A percentile compares a stretch with the other conserved stretches of the same genome.
These are phyloP conservation scores for Dimorphilus gyrociliatus DNA, from an alignment of 2,888 invertebrate species.

Conservation along the genomic window DNA sequence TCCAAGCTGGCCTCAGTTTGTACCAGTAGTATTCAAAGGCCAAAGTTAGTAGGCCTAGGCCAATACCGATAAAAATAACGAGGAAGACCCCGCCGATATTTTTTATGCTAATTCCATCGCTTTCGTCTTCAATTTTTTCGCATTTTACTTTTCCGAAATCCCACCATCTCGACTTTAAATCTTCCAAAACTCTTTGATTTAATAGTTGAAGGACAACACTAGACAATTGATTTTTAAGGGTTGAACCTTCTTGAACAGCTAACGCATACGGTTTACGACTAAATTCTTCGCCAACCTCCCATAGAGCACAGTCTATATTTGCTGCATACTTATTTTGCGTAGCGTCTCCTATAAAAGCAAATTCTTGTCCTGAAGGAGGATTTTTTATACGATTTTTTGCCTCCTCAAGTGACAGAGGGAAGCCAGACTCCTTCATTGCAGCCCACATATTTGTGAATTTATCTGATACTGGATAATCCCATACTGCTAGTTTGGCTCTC, in stretches of 20 bases:
- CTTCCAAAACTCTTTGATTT: slow-evolving; percentile 80
- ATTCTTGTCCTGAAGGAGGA: slow-evolving; percentile 53
- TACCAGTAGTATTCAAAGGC: slow-evolving; percentile 61
- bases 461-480: slow-evolving; percentile 97
- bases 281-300: slow-evolving; percentile 87
- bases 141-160: slow-evolving; percentile 48
- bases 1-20: slow-evolving; percentile 12
- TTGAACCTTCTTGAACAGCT: slow-evolving; percentile 87
- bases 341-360: slow-evolving; percentile 80
- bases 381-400: slow-evolving; percentile 55
- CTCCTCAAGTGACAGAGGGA: slow-evolving; percentile 61
- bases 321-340: slow-evolving; percentile 70
- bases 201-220: slow-evolving; percentile 83
- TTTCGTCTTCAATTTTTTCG: slow-evolving; percentile 76
- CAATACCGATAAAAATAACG: slow-evolving; percentile 86
- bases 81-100: slow-evolving; percentile 95
- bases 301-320: slow-evolving; percentile 68
- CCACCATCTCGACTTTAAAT: slow-evolving; percentile 94
- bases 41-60: slow-evolving; percentile 71
- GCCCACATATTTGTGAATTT: slow-evolving; percentile 98
- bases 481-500: slow-evolving; percentile 80
- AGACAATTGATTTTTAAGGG: slow-evolving; percentile 79
- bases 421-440: slow-evolving; percentile 68
- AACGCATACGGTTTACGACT: slow-evolving; percentile 91
- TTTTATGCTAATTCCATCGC: slow-evolving; percentile 89